These are phyloP conservation scores for Hololepta plana DNA, from an alignment of 2,888 invertebrate genomes.

Conservation along the genomic window DNA sequence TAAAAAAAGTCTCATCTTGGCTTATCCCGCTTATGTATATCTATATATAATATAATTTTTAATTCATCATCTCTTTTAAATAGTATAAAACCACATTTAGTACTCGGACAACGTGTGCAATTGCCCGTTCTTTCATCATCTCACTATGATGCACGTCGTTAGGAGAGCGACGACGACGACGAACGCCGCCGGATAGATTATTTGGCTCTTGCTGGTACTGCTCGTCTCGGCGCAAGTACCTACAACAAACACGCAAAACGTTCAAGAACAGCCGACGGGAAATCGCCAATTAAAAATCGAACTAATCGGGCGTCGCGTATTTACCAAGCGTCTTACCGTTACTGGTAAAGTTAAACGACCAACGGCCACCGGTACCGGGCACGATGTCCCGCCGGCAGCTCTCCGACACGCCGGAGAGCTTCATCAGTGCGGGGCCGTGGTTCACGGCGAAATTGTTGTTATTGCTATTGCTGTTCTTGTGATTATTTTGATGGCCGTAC, in stretches of 20 bases:
- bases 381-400: slow-evolving; percentile 36
- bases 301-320: slow-evolving; percentile 5
- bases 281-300: neutral
- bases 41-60: too few relatives aligned
- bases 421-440: slow-evolving; percentile 19
- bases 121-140: slow-evolving; percentile 8
- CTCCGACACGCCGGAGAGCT: slow-evolving; percentile 34
- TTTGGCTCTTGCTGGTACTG: slow-evolving; percentile 6
- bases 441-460: neutral
- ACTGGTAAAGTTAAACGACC: slow-evolving; percentile 47
- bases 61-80: too few relatives aligned
- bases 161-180: slow-evolving; percentile 6
- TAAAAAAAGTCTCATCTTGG: too few relatives aligned
- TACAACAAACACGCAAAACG: slow-evolving; percentile 7
- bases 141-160: slow-evolving; percentile 5
- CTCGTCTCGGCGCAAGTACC: slow-evolving; percentile 11
- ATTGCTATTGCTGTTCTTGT: neutral
- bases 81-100: too few relatives aligned
- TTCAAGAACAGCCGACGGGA: neutral
- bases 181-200: slow-evolving; percentile 7
- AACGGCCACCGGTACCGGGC: slow-evolving; percentile 35
- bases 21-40: too few relatives aligned
- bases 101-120: slow-evolving; percentile 8
- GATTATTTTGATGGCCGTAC: neutral
- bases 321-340: too few relatives aligned